These are phyloP conservation scores for Trimorus sp. DNA, from an alignment of 2,888 invertebrate genomes.

Conservation along the genomic window DNA sequence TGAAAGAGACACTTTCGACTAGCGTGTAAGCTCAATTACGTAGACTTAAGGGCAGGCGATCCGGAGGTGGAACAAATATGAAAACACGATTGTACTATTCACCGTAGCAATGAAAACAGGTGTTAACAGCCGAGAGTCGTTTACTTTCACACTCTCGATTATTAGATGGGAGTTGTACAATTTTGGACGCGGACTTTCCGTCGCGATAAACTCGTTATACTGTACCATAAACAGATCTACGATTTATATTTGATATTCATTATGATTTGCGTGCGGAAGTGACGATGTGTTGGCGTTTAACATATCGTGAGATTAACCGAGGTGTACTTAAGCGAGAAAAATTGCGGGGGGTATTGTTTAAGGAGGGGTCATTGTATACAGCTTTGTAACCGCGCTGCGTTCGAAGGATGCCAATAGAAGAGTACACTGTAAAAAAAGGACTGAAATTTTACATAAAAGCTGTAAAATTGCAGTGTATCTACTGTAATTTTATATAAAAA, in stretches of 20 bases:
- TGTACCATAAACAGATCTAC: constrained; percentile 46
- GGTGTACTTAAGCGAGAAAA: constrained; percentile 34
- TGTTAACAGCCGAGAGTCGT: background rate
- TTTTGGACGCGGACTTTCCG: constrained; percentile 39
- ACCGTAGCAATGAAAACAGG: constrained; percentile 15
- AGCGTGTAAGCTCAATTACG: constrained; percentile 54
- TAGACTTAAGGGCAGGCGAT: constrained; percentile 21
- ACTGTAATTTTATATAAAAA: too few species aligned
- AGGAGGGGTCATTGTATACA: constrained; percentile 20
- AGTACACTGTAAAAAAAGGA: too few species aligned
- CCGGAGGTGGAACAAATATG: constrained; percentile 5
- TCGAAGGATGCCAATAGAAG: constrained; percentile 4
- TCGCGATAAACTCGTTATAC: constrained; percentile 41
- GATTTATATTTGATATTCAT: constrained; percentile 48
- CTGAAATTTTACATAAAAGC: too few species aligned
- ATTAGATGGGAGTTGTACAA: background rate
- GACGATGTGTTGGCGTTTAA: constrained; percentile 53
- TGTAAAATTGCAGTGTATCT: too few species aligned
- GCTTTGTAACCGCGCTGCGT: constrained; percentile 42
- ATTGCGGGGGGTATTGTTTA: constrained; percentile 7
- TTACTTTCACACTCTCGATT: background rate
- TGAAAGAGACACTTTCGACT: constrained; percentile 32
- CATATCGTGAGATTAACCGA: constrained; percentile 48
- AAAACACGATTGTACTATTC: constrained; percentile 22
- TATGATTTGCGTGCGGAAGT: constrained; percentile 49